Evolutionary conservation across 2,113 vertebrate species (phyloP).

Genomic region (Dissostichus mawsoni): DNA sequence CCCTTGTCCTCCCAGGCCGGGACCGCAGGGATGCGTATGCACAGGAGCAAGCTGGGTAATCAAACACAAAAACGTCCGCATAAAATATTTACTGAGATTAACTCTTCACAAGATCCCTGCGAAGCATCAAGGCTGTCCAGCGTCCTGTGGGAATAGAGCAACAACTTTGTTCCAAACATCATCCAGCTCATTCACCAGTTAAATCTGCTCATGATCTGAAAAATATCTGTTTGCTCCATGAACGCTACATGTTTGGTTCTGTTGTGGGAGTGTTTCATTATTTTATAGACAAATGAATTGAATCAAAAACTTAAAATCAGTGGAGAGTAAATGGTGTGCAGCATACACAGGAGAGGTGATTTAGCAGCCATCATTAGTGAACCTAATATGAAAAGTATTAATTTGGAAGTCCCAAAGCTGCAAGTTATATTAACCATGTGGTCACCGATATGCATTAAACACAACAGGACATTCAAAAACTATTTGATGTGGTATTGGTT

Average conservation of each 20-base stretch:
- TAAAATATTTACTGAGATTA: constrained; percentile 64
- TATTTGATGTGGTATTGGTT: neutral
- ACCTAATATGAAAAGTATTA: neutral
- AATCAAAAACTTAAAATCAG: too few relatives aligned
- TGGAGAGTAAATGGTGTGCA: neutral
- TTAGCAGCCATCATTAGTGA: too few relatives aligned
- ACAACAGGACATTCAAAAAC: neutral
- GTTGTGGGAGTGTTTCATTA: neutral
- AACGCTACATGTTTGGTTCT: neutral
- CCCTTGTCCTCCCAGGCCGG: constrained; percentile 38
- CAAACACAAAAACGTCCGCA: constrained; percentile 54
- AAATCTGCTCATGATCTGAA: neutral
- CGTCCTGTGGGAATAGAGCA: constrained; percentile 3
- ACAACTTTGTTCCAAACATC: neutral
- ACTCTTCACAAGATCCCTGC: constrained; percentile 35
- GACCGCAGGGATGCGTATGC: constrained; percentile 1
- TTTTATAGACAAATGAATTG: too few relatives aligned
- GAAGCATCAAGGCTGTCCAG: constrained; percentile 10
- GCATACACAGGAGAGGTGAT: neutral
- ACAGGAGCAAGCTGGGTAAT: constrained; percentile 46
- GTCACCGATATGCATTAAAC: neutral
- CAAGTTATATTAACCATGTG: neutral
- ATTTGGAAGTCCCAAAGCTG: neutral
- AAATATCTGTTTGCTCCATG: neutral
- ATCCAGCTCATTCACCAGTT: neutral